Conservation (phyloP, 2,797 vertebrate genomes). For the Pitangus sulphuratus region DNA sequence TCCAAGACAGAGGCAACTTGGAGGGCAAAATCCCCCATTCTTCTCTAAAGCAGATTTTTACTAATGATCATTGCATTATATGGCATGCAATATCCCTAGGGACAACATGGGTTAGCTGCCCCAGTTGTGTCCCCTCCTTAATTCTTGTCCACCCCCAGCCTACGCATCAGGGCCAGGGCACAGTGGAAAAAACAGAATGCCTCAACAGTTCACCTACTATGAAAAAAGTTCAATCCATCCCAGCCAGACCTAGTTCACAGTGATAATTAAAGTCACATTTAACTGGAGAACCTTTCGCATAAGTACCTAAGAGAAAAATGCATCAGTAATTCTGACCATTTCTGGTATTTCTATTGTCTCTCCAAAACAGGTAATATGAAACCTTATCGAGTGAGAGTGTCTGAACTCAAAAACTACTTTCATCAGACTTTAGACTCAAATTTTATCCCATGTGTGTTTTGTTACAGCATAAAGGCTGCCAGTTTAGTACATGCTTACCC, state of each 20-base stretch:
- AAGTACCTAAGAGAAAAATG: neutral
- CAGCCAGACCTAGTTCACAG: neutral
- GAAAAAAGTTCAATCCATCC: neutral
- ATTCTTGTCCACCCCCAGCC: neutral
- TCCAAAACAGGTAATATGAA: neutral
- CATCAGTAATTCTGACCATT: neutral
- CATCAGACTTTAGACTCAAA: neutral
- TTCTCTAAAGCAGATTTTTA: neutral
- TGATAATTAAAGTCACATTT: neutral
- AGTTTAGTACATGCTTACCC: constrained; percentile 79
- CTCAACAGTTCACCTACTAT: neutral
- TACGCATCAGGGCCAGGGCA: neutral
- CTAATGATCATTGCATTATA: neutral
- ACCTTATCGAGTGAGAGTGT: neutral
- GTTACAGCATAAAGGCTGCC: neutral
- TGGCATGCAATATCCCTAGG: neutral
- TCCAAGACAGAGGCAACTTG: neutral
- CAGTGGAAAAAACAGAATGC: neutral
- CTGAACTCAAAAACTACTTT: neutral
- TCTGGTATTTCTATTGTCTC: neutral
- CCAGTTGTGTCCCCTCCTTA: neutral
- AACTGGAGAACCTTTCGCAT: neutral
- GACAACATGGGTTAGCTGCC: neutral
- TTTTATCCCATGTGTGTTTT: neutral
- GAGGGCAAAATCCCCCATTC: neutral